Conservation (phyloP, 2,888 invertebrate genomes). For the Smittia aterrima region DNA sequence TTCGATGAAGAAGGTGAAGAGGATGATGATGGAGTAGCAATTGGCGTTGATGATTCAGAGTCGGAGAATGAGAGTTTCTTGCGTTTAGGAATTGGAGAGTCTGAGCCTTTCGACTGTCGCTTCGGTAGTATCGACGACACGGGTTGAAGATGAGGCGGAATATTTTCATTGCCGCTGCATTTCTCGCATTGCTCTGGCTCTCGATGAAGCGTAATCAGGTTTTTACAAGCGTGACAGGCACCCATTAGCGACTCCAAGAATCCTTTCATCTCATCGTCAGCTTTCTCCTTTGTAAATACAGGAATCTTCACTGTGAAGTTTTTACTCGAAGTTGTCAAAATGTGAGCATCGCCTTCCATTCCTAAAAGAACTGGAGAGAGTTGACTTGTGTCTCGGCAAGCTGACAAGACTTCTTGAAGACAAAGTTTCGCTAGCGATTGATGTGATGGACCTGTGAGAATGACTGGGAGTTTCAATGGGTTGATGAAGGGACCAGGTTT, state of each 20-base stretch:
- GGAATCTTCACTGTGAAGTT: slow-evolving; percentile 55
- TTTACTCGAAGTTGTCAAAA: slow-evolving; percentile 54
- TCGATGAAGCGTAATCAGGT: slow-evolving; percentile 52
- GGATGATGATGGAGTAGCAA: slow-evolving; percentile 50
- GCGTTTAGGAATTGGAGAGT: slow-evolving; percentile 53
- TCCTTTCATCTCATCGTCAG: slow-evolving; percentile 50
- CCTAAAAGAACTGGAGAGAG: slow-evolving; percentile 51
- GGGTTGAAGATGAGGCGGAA: not conserved
- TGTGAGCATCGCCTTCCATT: slow-evolving; percentile 53
- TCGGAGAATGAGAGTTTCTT: slow-evolving; percentile 21
- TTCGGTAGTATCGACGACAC: slow-evolving; percentile 45
- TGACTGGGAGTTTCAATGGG: slow-evolving; percentile 53
- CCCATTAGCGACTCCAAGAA: slow-evolving; percentile 53
- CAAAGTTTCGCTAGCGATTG: slow-evolving; percentile 53
- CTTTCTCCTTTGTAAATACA: slow-evolving; percentile 47
- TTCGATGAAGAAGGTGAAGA: slow-evolving; percentile 48
- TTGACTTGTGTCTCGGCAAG: slow-evolving; percentile 53
- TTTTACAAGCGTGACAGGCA: slow-evolving; percentile 53
- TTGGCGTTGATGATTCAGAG: slow-evolving; percentile 48
- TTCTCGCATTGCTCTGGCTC: slow-evolving; percentile 54
- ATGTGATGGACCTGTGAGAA: slow-evolving; percentile 56
- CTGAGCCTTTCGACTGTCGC: slow-evolving; percentile 47
- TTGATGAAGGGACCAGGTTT: slow-evolving; percentile 53
- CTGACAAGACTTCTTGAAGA: slow-evolving; percentile 53
- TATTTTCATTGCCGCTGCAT: slow-evolving; percentile 45